Base-by-base conservation (phyloP, 2,888 invertebrate genomes). In the Hirtodrosophila cameraria region DNA sequence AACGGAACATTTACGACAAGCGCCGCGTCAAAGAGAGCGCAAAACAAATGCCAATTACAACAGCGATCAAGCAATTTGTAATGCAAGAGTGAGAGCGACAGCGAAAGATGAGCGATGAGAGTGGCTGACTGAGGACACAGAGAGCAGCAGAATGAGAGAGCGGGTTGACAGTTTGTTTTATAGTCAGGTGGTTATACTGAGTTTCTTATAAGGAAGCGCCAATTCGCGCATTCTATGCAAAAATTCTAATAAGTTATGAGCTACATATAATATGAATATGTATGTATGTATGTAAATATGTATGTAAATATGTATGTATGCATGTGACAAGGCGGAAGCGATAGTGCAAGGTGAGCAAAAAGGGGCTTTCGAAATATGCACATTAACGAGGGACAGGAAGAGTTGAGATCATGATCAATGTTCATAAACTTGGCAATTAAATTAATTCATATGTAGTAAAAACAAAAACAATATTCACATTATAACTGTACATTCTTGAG, bases 161-260 rank as follows among this genome's bases (percentile, higher is more conserved):
- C n/a, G 46, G 2, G 36, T n/a, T 5, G 31, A 12, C 8, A 30
- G 36, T 43, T 54, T 53, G 50, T 46, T 69, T 69, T 67, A 48
- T 52, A 59, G 45, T 68, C 63, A 72, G 73, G 73, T 68, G 73
- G 68, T 55, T 42, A n/a, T 36, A 20, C n/a, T 30, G 39, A 31
- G 46, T 18, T 68, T 43, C 67, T 53, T 71, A 67, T 63, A 75
- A 75, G 75, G 75, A 75, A 75, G 57, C 53, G 48, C 18, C 45
- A 23, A n/a, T 45, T 15, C 28, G 25, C 16, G 33, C 43, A 38
- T 53, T 53, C 52, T 53, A 70, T 43, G 60, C 52, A 15, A 58
- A 20, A 59, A 38, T 53, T 39, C 45, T 27, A 50, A 31, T 52
- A 41, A 52, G 57, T 15, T 55, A 36, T 52, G 67, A 57, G 12